Evolutionary conservation across 2,888 invertebrate species (phyloP).

Genomic region (Torymus auratus): DNA sequence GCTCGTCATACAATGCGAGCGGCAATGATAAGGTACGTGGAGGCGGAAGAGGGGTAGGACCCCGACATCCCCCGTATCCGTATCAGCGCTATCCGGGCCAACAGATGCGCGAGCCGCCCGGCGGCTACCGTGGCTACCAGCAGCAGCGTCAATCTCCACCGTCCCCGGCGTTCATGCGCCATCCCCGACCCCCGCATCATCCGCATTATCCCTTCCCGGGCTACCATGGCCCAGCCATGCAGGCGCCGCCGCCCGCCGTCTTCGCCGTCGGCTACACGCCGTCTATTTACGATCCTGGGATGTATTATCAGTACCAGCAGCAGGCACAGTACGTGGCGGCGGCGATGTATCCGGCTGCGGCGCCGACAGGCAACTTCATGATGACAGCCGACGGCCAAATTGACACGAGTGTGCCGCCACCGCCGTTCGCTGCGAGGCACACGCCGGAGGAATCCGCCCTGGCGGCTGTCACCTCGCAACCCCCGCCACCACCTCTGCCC

Average conservation of each 20-base stretch:
- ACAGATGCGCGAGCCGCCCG: constrained; percentile 60
- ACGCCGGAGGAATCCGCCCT: constrained; percentile 32
- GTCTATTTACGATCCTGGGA: constrained; percentile 65
- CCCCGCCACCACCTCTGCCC: constrained; percentile 79
- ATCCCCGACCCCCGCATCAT: constrained; percentile 64
- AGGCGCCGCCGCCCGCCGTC: constrained; percentile 37
- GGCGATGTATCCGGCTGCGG: constrained; percentile 65
- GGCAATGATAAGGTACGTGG: constrained; percentile 77
- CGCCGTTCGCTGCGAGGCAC: constrained; percentile 62
- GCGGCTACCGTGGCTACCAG: constrained; percentile 59
- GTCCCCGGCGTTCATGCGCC: constrained; percentile 61
- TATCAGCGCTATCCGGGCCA: constrained; percentile 62
- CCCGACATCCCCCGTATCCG: constrained; percentile 66
- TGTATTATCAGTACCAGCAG: constrained; percentile 69
- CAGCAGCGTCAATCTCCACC: constrained; percentile 47
- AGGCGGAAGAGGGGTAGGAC: constrained; percentile 69
- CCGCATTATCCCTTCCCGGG: constrained; percentile 57
- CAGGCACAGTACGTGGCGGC: constrained; percentile 64
- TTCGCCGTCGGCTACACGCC: constrained; percentile 61
- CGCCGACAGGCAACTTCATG: constrained; percentile 65
- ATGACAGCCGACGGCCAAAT: constrained; percentile 70
- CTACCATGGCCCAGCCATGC: constrained; percentile 46
- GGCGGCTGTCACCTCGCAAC: constrained; percentile 41
- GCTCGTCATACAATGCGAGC: constrained; percentile 66
- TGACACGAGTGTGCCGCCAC: constrained; percentile 73